These are phyloP conservation scores for Ennomos erosarius DNA, from an alignment of 2,888 invertebrate genomes.

Conservation along the genomic window DNA sequence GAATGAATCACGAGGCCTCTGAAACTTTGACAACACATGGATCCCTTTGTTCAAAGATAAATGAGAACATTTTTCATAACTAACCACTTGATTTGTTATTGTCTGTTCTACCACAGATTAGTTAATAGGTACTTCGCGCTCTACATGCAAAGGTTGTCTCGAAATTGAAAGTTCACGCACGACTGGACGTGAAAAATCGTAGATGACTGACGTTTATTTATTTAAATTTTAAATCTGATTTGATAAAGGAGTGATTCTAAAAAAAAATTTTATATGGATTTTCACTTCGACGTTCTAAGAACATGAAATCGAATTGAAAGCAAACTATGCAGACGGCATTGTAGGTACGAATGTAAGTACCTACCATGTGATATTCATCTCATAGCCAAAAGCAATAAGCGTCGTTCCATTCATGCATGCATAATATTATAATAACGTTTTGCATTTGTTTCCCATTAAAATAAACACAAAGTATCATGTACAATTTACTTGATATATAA, in stretches of 20 bases:
- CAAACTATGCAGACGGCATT: conserved; percentile 41
- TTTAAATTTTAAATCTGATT: conserved; percentile 40
- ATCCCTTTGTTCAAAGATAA: conserved; percentile 68
- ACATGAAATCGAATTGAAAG: conserved; percentile 46
- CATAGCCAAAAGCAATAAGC: conserved; percentile 4
- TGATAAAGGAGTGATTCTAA: conserved; percentile 32
- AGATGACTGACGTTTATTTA: conserved; percentile 41
- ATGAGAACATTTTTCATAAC: conserved; percentile 61
- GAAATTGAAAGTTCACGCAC: conserved; percentile 56
- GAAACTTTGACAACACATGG: conserved; percentile 65
- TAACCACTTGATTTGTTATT: conserved; percentile 53
- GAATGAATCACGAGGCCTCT: conserved; percentile 60
- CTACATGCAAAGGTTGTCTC: conserved; percentile 40
- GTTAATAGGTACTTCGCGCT: no score
- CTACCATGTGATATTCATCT: neutral
- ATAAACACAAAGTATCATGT: no score
- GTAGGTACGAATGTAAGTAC: neutral
- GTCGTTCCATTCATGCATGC: conserved; percentile 21
- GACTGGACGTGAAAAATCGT: conserved; percentile 41
- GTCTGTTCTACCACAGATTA: conserved; percentile 36
- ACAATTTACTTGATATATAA: no score
- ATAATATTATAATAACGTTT: conserved; percentile 4
- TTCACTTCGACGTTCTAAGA: conserved; percentile 37
- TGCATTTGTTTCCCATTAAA: no score
- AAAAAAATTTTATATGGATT: conserved; percentile 43